Conservation (phyloP, 2,888 invertebrate genomes). For the Tipula unca region DNA sequence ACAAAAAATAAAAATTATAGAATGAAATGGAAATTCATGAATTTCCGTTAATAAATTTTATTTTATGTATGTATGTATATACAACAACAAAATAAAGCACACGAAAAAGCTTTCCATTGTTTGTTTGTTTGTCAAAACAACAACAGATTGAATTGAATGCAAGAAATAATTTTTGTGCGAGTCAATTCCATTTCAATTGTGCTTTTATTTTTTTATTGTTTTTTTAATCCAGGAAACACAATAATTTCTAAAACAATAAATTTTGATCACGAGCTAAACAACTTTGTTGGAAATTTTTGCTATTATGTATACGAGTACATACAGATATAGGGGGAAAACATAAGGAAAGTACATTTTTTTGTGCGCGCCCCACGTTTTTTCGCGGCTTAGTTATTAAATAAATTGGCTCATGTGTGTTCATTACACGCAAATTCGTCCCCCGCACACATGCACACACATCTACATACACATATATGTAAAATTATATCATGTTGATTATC, state of each 20-base stretch:
- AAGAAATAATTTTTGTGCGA: background rate
- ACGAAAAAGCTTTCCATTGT: background rate
- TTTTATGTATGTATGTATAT: background rate
- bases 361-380: too few species aligned
- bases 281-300: too few species aligned
- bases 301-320: too few species aligned
- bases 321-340: too few species aligned
- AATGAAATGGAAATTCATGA: background rate
- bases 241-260: too few species aligned
- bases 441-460: background rate
- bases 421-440: background rate
- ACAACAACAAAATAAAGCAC: too few species aligned
- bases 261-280: too few species aligned
- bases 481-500: background rate
- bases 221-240: background rate
- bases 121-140: background rate
- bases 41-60: constrained; percentile 1
- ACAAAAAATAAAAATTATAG: background rate
- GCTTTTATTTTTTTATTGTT: too few species aligned
- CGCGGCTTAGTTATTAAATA: too few species aligned
- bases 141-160: background rate
- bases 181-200: background rate
- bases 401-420: too few species aligned
- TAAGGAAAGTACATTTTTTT: too few species aligned
- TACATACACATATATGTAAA: background rate